Evolutionary conservation across 2,797 vertebrate species (phyloP), one percentile per base, ranked within the genome.

Genomic region (Catharus ustulatus): DNA sequence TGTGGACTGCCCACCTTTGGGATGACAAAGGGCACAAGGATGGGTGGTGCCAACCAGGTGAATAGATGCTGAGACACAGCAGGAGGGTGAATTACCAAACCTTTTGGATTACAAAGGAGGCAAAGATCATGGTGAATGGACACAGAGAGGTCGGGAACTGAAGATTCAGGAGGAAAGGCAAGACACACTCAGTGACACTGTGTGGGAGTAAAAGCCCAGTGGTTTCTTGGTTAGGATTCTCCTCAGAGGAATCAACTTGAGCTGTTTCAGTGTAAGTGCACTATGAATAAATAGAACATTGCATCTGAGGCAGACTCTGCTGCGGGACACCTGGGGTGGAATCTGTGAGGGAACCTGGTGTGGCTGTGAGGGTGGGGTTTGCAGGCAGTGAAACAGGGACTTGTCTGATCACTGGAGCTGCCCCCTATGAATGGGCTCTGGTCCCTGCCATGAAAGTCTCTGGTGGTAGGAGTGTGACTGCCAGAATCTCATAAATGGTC

Each of bases 261-360:
- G n/a, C 17, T 74, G 18, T 54, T 67, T 20, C 5, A 3, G 11
- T 46, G 22, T 67, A 43, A 51, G 11, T 32, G 11, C 32, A 10
- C 21, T 36, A 8, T 51, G 26, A 51, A 43, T 43, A 43, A 66
- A 43, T 32, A n/a, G n/a, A n/a, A n/a, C n/a, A n/a, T n/a, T n/a
- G n/a, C 16, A 23, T 43, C 12, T 0, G 1, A 36, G 22, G 13
- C 11, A 36, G 22, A 15, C 11, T 23, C 34, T 66, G 32, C 21
- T 21, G 12, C 2, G 1, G 26, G 43, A 51, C 18, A 18, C 2
- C 2, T 0, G 0, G 32, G 11, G 17, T 43, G 10, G 11, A 75
- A 43, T 30, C 7, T 3, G 3, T 74, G 43, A 36, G 36, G 32
- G 34, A 42, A 8, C 13, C 6, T 18, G 26, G 15, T 46, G 12